Conservation (phyloP, 2,797 vertebrate genomes). For the Triplophysa yarkandensis region DNA sequence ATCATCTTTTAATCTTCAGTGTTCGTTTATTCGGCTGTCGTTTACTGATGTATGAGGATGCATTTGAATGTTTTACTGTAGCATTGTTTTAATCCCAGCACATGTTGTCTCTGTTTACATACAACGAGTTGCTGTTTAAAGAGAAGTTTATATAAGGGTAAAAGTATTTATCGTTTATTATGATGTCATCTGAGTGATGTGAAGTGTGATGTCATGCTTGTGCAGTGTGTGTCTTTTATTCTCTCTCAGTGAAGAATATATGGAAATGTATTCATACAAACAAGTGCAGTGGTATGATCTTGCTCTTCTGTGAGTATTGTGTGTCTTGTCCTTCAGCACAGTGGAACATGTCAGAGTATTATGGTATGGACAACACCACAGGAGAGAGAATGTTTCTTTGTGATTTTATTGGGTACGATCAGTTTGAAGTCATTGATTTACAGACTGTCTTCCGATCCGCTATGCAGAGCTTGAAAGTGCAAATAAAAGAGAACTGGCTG, state of each 20-base stretch:
- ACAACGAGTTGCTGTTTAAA: neutral
- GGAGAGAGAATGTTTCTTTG: neutral
- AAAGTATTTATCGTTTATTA: constrained; percentile 17
- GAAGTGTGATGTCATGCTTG: neutral
- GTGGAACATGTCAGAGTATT: too few relatives aligned
- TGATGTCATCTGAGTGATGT: neutral
- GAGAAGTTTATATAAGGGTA: neutral
- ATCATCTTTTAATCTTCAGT: too few relatives aligned
- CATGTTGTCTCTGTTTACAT: neutral
- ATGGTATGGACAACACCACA: neutral
- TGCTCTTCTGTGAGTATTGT: neutral
- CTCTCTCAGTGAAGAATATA: neutral
- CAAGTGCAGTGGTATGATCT: constrained; percentile 2
- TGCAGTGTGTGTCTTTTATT: neutral
- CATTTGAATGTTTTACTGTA: neutral
- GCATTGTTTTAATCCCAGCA: neutral
- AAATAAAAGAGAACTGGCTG: constrained; percentile 16
- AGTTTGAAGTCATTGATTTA: neutral
- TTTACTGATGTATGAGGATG: neutral
- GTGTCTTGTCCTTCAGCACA: too few relatives aligned
- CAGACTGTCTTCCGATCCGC: constrained; percentile 6
- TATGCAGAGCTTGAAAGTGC: constrained; percentile 13
- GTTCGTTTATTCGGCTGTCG: neutral
- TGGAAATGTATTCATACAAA: neutral
- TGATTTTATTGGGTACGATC: neutral